phyloP scores from a whole-genome alignment of 2,797 vertebrate species.

The Petrocephalus sullivani region DNA sequence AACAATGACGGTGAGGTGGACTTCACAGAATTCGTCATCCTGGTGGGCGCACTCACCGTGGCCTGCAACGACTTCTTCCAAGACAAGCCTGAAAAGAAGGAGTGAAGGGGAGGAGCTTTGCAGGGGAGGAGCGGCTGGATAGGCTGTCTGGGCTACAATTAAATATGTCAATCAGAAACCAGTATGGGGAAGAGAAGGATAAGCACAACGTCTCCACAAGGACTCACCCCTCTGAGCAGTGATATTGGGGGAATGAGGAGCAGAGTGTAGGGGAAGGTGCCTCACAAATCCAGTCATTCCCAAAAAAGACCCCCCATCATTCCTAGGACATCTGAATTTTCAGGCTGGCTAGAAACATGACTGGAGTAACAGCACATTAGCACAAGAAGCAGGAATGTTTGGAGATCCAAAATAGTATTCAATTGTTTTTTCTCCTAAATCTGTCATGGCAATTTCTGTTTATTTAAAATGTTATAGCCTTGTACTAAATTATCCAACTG shows the following conservation, averaged over 20 bases:
- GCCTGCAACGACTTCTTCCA: conserved; percentile 90
- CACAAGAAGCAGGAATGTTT: neutral
- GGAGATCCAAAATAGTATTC: conserved; percentile 27
- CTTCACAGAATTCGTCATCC: conserved; percentile 80
- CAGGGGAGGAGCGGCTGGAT: conserved; percentile 48
- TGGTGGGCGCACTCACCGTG: conserved; percentile 92
- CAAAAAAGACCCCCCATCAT: neutral
- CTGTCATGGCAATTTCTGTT: conserved; percentile 43
- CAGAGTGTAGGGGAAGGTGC: conserved; percentile 3
- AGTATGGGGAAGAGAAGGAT: conserved; percentile 7
- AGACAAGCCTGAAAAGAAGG: conserved; percentile 72
- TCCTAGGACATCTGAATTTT: neutral
- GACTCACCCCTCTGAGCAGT: conserved; percentile 24
- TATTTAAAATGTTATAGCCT: conserved; percentile 64
- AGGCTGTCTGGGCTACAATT: conserved; percentile 63
- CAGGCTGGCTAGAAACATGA: neutral
- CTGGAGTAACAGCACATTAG: neutral
- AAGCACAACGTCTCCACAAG: conserved; percentile 17
- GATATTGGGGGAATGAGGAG: neutral
- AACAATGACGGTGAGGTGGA: conserved; percentile 75
- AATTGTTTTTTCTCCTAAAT: conserved; percentile 56
- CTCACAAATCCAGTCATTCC: neutral
- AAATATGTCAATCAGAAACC: conserved; percentile 44
- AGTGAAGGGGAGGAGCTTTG: conserved; percentile 23
- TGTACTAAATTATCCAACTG: conserved; percentile 50